Conservation (phyloP, 2,113 vertebrate genomes). For the Bubo bubo region DNA sequence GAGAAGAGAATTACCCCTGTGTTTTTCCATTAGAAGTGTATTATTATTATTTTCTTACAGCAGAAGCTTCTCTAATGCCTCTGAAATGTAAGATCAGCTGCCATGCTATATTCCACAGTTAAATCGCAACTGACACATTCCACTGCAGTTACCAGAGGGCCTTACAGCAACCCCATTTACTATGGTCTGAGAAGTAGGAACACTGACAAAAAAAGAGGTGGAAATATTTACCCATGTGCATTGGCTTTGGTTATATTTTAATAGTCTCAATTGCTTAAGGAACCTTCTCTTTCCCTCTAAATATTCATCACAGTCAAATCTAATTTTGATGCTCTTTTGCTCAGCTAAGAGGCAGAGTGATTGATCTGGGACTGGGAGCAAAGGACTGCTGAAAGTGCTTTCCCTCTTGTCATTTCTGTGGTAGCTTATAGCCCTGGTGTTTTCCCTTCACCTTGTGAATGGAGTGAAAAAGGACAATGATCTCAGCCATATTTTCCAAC, state of each 20-base stretch:
- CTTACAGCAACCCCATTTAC: not conserved
- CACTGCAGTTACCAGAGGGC: not conserved
- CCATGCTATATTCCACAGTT: not conserved
- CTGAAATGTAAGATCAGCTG: not conserved
- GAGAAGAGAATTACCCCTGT: not conserved
- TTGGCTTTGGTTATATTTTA: constrained; percentile 17
- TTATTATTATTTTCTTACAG: not conserved
- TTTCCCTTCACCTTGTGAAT: not conserved
- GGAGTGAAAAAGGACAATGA: not conserved
- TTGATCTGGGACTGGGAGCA: constrained; percentile 21
- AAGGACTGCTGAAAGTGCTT: not conserved
- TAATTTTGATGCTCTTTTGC: constrained; percentile 46
- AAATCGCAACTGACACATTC: not conserved
- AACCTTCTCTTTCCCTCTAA: constrained; percentile 5
- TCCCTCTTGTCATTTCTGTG: not conserved
- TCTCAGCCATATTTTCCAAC: not conserved
- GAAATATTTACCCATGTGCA: not conserved
- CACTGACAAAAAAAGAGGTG: not conserved
- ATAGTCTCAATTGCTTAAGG: not conserved
- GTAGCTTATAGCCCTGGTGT: not conserved
- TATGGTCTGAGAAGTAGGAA: not conserved
- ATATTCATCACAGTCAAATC: not conserved
- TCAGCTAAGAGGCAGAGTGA: not conserved
- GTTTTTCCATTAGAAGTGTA: not conserved
- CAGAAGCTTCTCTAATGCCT: not conserved